These are phyloP conservation scores for Lytechinus pictus DNA, from an alignment of 35 echinoderm and acorn worm genomes.

Conservation along the genomic window DNA sequence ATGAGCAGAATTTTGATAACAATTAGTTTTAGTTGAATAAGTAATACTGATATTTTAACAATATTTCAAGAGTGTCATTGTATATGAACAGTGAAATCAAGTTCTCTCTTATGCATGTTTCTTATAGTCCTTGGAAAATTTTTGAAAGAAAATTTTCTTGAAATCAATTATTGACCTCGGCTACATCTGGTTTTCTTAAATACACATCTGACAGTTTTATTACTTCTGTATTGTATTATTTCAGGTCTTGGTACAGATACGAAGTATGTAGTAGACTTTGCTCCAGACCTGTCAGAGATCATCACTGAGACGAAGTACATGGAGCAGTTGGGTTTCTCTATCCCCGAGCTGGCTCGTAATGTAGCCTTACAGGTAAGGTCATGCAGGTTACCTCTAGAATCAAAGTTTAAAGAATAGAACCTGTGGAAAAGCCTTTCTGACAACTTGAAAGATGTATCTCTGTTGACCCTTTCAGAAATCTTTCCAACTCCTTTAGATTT, in stretches of 20 bases:
- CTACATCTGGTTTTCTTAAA: too few species aligned
- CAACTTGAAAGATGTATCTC: too few species aligned
- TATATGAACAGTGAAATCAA: neutral
- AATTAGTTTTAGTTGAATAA: too few species aligned
- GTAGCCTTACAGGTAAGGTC: constrained; percentile 85
- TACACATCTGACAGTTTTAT: neutral
- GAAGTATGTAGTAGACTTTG: constrained; percentile 97
- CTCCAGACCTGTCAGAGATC: constrained; percentile 92
- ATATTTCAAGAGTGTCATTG: too few species aligned
- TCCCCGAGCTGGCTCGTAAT: constrained; percentile 95
- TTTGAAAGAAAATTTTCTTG: neutral
- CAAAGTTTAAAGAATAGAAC: too few species aligned
- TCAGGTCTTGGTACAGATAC: constrained; percentile 57
- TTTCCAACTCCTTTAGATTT: too few species aligned
- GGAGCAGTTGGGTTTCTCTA: constrained; percentile 92
- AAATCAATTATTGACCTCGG: neutral
- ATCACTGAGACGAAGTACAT: constrained; percentile 97
- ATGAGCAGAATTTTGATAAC: too few species aligned
- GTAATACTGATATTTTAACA: too few species aligned
- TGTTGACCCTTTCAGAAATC: too few species aligned
- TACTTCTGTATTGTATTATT: neutral
- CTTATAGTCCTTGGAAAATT: neutral
- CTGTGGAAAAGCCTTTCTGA: too few species aligned
- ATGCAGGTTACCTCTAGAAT: neutral
- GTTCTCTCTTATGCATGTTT: neutral